Percentiles rank a stretch among this genome's conserved stretches.
phyloP scores from a whole-genome alignment of 1,140 invertebrate species.

The Zeugodacus cucurbitae region DNA sequence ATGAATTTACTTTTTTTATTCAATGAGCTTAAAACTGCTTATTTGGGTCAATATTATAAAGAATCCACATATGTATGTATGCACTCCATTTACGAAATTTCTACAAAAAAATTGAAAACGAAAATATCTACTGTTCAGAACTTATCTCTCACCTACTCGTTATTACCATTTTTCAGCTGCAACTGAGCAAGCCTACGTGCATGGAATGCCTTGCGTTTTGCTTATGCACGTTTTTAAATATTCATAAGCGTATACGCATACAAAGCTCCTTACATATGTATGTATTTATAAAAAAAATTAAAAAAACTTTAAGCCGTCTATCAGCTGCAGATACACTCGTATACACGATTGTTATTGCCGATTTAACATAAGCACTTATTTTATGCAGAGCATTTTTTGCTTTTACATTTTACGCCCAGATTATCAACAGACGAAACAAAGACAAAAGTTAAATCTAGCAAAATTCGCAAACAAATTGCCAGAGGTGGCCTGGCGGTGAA shows the following conservation, averaged over 20 bases:
- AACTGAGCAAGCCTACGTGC: neutral
- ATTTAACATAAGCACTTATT: neutral
- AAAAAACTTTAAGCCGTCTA: neutral
- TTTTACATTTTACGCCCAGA: neutral
- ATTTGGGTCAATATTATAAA: too few relatives aligned
- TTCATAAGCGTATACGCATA: neutral
- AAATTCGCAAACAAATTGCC: neutral
- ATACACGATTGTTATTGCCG: neutral
- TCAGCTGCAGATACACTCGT: neutral
- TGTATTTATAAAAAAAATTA: neutral
- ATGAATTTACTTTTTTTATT: too few relatives aligned
- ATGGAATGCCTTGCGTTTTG: neutral
- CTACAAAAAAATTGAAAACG: too few relatives aligned
- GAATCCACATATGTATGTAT: too few relatives aligned
- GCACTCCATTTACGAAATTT: too few relatives aligned
- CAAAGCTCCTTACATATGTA: neutral
- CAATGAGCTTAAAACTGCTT: too few relatives aligned
- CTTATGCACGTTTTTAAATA: neutral
- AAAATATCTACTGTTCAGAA: too few relatives aligned
- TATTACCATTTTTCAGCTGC: neutral
- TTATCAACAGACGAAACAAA: conserved; percentile 2
- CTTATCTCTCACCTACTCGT: too few relatives aligned
- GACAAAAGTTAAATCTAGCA: neutral
- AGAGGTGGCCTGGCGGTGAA: neutral
- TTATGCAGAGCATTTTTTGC: neutral